These are phyloP conservation scores for Artibeus jamaicensis DNA, from an alignment of 2,797 vertebrate genomes.

Conservation along the genomic window DNA sequence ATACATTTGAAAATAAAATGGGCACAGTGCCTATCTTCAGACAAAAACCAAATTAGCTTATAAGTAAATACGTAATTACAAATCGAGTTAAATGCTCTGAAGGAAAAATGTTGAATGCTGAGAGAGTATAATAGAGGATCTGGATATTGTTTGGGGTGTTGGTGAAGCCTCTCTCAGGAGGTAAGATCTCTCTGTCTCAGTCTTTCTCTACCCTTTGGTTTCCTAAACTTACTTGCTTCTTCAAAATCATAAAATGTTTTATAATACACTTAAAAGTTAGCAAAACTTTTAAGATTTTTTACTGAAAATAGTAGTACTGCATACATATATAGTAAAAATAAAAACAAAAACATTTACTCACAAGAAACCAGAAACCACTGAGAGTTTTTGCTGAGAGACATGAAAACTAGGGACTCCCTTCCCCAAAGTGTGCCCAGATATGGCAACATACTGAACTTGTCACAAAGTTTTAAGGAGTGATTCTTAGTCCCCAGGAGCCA, in stretches of 20 bases:
- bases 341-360: not conserved
- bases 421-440: not conserved
- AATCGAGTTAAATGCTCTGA: constrained; percentile 6
- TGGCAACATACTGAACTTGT: not conserved
- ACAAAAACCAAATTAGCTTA: constrained; percentile 24
- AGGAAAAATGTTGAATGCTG: not conserved
- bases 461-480: not conserved
- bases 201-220: not conserved
- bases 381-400: not conserved
- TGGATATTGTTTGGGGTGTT: constrained; percentile 22
- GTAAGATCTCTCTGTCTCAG: not conserved
- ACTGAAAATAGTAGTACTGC: not conserved
- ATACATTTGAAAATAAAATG: not conserved
- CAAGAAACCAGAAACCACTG: not conserved
- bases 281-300: not conserved
- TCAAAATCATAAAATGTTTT: constrained; percentile 15
- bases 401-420: not conserved
- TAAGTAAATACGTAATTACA: constrained; percentile 27
- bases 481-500: not conserved
- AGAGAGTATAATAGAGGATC: not conserved
- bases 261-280: not conserved
- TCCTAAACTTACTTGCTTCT: constrained; percentile 11
- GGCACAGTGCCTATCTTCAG: not conserved
- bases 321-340: not conserved
- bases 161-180: not conserved